phyloP scores from a whole-genome alignment of 2,888 invertebrate genomes.

The Tinea semifulvella region DNA sequence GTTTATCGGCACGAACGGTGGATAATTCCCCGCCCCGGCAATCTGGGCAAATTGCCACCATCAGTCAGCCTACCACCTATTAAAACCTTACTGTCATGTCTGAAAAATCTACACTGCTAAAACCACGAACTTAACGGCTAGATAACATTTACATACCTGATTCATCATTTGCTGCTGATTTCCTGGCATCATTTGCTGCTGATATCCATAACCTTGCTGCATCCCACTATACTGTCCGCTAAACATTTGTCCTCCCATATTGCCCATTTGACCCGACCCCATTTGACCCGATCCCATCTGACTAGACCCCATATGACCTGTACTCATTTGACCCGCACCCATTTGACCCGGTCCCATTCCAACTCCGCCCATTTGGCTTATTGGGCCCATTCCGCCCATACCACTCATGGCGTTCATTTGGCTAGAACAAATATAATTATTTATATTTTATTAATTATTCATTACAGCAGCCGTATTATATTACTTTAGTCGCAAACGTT shows the following conservation, averaged over 20 bases:
- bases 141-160: slow-evolving; percentile 33
- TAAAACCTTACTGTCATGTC: too few relatives aligned
- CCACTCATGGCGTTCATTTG: slow-evolving; percentile 59
- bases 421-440: too few relatives aligned
- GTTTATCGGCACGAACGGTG: too few relatives aligned
- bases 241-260: slow-evolving; percentile 67
- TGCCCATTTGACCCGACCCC: slow-evolving; percentile 44
- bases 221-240: slow-evolving; percentile 70
- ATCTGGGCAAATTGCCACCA: too few relatives aligned
- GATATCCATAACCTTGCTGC: slow-evolving; percentile 63
- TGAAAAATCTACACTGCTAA: too few relatives aligned
- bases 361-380: slow-evolving; percentile 38
- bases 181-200: slow-evolving; percentile 61
- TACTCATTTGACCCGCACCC: slow-evolving; percentile 39
- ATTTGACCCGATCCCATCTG: slow-evolving; percentile 52
- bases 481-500: too few relatives aligned
- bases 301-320: slow-evolving; percentile 39
- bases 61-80: too few relatives aligned
- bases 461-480: too few relatives aligned
- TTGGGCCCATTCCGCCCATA: slow-evolving; percentile 55
- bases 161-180: slow-evolving; percentile 64
- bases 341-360: slow-evolving; percentile 37
- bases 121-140: too few relatives aligned
- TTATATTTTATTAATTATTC: too few relatives aligned
- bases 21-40: too few relatives aligned